phyloP scores from a whole-genome alignment of 2,113 vertebrate species.

The Petromus typicus region DNA sequence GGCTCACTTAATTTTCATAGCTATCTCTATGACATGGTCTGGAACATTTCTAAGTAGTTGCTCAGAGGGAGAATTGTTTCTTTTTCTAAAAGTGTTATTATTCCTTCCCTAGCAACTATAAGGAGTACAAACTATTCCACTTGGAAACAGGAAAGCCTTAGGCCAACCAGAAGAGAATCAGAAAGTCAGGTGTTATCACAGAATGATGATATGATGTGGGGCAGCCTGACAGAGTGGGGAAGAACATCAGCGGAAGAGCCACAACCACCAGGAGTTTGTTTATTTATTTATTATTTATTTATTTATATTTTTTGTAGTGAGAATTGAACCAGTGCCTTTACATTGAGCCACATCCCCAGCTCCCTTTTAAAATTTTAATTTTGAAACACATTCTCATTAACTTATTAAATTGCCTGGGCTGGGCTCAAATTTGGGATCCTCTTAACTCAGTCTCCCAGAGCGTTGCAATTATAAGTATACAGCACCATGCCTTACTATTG shows the following conservation, averaged over 20 bases:
- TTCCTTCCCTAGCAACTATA: constrained; percentile 28
- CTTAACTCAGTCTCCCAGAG: neutral
- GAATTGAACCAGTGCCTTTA: neutral
- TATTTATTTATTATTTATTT: neutral
- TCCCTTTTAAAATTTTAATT: neutral
- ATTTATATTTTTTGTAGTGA: neutral
- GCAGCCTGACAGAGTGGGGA: too few relatives aligned
- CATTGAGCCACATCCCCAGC: neutral
- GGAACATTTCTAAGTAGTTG: neutral
- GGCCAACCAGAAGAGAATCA: neutral
- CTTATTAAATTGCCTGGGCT: neutral
- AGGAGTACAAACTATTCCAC: neutral
- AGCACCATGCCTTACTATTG: too few relatives aligned
- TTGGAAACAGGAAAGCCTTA: neutral
- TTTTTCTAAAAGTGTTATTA: neutral
- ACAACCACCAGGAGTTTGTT: neutral
- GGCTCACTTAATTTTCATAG: neutral
- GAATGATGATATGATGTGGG: neutral
- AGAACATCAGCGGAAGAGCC: neutral
- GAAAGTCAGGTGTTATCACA: neutral
- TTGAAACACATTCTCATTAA: neutral
- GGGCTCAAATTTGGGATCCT: neutral
- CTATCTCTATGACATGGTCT: neutral
- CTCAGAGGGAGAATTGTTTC: neutral
- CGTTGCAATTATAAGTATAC: neutral